A percentile compares a stretch with the other conserved stretches of the same genome.
Evolutionary conservation across 2,888 invertebrate species (phyloP).

Genomic region (Chelonus formosanus): DNA sequence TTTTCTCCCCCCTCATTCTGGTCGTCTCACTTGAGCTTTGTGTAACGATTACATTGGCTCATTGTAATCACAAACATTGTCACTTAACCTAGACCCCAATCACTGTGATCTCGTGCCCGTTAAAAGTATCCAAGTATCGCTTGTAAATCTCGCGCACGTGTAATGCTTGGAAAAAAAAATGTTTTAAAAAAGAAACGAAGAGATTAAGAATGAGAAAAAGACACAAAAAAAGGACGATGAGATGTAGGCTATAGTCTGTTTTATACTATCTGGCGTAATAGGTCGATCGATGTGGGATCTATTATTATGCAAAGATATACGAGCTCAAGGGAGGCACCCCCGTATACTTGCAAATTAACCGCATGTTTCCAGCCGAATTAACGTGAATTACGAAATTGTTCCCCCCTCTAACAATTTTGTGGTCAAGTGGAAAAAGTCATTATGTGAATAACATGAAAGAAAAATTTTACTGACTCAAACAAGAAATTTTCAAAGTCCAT

Average conservation of each 20-base stretch:
- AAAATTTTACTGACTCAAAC: neutral
- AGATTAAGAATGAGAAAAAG: conserved; percentile 1
- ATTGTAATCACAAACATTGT: conserved; percentile 22
- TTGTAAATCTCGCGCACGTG: conserved; percentile 15
- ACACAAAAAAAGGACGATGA: conserved; percentile 1
- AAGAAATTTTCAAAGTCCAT: neutral
- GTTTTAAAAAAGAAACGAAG: conserved; percentile 2
- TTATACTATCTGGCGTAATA: conserved; percentile 27
- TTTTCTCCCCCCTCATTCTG: neutral
- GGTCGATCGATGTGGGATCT: conserved; percentile 36
- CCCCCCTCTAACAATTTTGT: conserved; percentile 18
- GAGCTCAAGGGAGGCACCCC: conserved; percentile 2
- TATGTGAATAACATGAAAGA: neutral
- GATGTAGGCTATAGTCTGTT: conserved; percentile 10
- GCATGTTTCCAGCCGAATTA: conserved; percentile 21
- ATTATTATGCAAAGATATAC: conserved; percentile 37
- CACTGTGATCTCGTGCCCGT: conserved; percentile 29
- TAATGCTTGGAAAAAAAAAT: neutral
- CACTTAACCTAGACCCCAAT: conserved; percentile 36
- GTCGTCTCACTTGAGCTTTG: neutral
- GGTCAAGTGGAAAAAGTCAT: conserved; percentile 20
- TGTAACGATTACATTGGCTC: conserved; percentile 18
- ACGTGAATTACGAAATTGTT: conserved; percentile 22
- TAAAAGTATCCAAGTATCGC: conserved; percentile 10
- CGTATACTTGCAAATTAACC: conserved; percentile 25